Percentiles rank a stretch among this genome's conserved stretches.
These are phyloP conservation scores for Protobothrops flavoviridis DNA, from an alignment of 2,113 vertebrate species.

Conservation along the genomic window DNA sequence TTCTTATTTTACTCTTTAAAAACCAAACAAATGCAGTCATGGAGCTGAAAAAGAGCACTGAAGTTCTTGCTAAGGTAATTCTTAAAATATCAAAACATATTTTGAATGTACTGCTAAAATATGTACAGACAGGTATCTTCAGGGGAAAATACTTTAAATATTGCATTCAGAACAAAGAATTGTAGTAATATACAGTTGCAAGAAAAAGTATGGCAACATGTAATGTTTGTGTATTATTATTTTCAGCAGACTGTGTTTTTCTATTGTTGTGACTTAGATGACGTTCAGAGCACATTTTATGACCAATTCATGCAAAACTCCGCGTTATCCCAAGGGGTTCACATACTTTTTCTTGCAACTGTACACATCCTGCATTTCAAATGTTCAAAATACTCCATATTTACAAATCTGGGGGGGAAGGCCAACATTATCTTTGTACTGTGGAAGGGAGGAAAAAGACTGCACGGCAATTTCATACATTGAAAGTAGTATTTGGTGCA, in stretches of 20 bases:
- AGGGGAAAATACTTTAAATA: neutral
- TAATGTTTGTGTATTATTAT: too few relatives aligned
- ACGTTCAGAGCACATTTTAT: too few relatives aligned
- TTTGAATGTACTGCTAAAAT: neutral
- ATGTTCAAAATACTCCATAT: neutral
- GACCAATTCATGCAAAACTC: too few relatives aligned
- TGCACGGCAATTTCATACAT: neutral
- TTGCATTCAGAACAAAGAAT: neutral
- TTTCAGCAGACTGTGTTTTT: too few relatives aligned
- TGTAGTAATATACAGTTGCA: neutral
- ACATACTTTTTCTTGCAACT: too few relatives aligned
- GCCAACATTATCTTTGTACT: neutral
- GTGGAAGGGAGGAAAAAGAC: neutral
- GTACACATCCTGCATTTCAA: neutral
- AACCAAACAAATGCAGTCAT: neutral
- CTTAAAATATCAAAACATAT: neutral
- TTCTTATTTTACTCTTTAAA: conserved; percentile 1
- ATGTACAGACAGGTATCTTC: neutral
- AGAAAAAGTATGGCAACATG: too few relatives aligned
- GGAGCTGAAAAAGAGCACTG: conserved; percentile 1
- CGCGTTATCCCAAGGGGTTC: too few relatives aligned
- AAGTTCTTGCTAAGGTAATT: neutral
- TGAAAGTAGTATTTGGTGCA: neutral
- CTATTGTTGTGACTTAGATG: too few relatives aligned
- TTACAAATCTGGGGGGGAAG: neutral